Evolutionary conservation across 2,888 invertebrate species (phyloP), one percentile per base, ranked within the genome.

Genomic region (Fragum fragum): DNA sequence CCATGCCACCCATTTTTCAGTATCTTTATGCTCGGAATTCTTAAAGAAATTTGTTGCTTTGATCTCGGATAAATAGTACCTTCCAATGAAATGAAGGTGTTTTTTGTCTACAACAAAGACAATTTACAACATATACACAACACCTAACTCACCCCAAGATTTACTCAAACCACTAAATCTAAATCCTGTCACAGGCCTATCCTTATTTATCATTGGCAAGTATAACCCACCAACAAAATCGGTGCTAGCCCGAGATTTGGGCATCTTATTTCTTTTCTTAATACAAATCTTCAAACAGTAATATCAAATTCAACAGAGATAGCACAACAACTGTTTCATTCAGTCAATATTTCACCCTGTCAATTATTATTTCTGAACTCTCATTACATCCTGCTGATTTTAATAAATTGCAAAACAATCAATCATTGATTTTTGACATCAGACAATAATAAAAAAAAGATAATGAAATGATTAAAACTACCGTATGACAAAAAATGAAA

Each of bases 161-260:
- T 69, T 57, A 63, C 82, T 82, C 14, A 85, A 47, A 47, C 81
- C 69, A 42, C 63, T 69, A 23, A 79, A 73, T 61, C 63, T 76
- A 11, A 85, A 29, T 23, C 85, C 85, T 21, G 82, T 85, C 6
- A 85, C 77, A 9, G 85, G 85, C 61, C 85, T 28, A 32, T 85
- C 85, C 72, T 80, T 81, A 68, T 85, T 85, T 61, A 85, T 85
- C 85, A 85, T 85, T 14, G 85, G 85, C 1, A 85, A 74, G 72
- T 85, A 85, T 26, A 79, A 53, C 29, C 73, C 59, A 29, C 79
- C 79, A 55, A 81, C 79, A 55, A 85, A 57, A 42, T 77, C 77
- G 23, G 72, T 69, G 59, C 77, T 79, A 6, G 75, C 83, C 2
- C 79, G 79, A 55, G 79, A 79, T 52, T 66, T 70, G 14, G 47